These are phyloP conservation scores for Brachionus paranguensis DNA, from an alignment of 1,140 invertebrate genomes.

Conservation along the genomic window DNA sequence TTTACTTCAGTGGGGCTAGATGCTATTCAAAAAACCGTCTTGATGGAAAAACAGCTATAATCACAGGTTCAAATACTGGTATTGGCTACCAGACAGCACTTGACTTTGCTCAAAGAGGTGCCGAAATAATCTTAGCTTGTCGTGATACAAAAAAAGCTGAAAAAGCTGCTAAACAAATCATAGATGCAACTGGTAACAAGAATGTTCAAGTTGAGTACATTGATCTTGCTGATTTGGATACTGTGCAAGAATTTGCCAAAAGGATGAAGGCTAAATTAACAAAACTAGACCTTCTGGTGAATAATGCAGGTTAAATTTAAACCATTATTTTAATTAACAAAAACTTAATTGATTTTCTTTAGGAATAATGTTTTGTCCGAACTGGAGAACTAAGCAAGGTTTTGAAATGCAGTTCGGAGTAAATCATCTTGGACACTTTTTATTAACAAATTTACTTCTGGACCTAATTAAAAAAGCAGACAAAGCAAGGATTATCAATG, in stretches of 20 bases:
- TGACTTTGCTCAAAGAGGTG: constrained; percentile 62
- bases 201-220: constrained; percentile 69
- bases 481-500: constrained; percentile 73
- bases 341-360: neutral
- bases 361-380: constrained; percentile 61
- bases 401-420: constrained; percentile 58
- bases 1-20: constrained; percentile 13
- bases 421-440: constrained; percentile 57
- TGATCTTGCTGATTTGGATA: constrained; percentile 67
- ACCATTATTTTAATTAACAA: neutral
- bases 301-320: constrained; percentile 63
- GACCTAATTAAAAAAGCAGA: constrained; percentile 61
- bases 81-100: constrained; percentile 76
- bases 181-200: constrained; percentile 62
- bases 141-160: constrained; percentile 69
- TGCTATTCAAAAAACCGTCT: constrained; percentile 42
- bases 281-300: constrained; percentile 62
- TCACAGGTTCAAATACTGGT: constrained; percentile 80
- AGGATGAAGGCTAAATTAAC: constrained; percentile 59
- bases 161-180: constrained; percentile 63
- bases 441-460: constrained; percentile 72
- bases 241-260: constrained; percentile 66
- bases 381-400: constrained; percentile 52
- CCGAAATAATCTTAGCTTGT: constrained; percentile 75
- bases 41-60: constrained; percentile 70